Base-by-base conservation (phyloP, 2,888 invertebrate genomes). In the Drosophila monieri region DNA sequence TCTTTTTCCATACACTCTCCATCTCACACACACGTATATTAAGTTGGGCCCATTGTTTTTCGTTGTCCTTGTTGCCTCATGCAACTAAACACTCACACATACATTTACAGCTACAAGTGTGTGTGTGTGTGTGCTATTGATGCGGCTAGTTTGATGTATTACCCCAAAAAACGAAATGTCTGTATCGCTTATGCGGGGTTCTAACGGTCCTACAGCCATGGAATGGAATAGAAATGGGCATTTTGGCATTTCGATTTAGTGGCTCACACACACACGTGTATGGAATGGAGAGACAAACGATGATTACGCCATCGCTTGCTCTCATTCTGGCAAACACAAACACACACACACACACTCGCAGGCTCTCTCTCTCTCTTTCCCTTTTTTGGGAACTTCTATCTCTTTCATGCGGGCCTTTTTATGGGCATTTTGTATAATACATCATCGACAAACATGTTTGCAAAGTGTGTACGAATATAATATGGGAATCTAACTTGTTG, bases 401-500 rank as follows among this genome's bases (percentile, higher is more conserved):
- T 89, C 88, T 73, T 73, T 88, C 88, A 88, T 89, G 89, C 88
- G 88, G 88, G 89, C 88, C 84, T 85, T 87, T 89, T 88, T 88
- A 88, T 87, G 87, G 87, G 76, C 80, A 87, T 88, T 89, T 88
- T 86, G 83, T 89, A 89, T 88, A 89, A 89, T 89, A 89, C 89
- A 89, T 89, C 89, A 89, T 89, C 89, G 89, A 88, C 90, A 89
- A 89, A 90, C 89, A 89, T 90, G 87, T 90, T 89, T 90, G 89
- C 88, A 83, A 86, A 88, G 85, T 85, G 88, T 86, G 88, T 86
- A 83, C 84, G 85, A 85, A 89, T 90, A 87, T 90, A 88, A 88
- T 89, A 89, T 89, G 85, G 81, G 89, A 88, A 89, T 87, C 89
- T 89, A 89, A 89, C 85, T 76, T 78, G 62, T 51, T 77, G 37